Conservation (phyloP, 1,140 invertebrate species). For the Drosophila ironensis region DNA sequence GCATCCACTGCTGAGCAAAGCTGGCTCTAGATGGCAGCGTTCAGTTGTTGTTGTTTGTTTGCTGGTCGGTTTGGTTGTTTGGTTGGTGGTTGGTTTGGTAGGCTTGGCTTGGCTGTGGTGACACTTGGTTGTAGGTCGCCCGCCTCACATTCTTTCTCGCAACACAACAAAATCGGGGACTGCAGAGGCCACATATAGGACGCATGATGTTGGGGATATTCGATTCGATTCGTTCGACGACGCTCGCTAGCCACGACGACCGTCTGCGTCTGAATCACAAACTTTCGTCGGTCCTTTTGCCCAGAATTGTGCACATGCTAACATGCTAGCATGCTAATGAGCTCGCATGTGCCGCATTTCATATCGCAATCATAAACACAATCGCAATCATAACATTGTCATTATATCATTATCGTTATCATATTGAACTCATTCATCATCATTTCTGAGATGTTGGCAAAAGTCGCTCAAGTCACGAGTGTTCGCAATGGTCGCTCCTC, state of each 20-base stretch:
- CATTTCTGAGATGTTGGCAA: constrained; percentile 42
- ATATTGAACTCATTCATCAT: constrained; percentile 21
- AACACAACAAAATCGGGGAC: constrained; percentile 57
- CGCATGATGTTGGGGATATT: constrained; percentile 81
- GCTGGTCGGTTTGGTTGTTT: constrained; percentile 23
- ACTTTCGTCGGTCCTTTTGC: constrained; percentile 58
- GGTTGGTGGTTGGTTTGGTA: constrained; percentile 15
- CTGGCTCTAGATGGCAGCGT: constrained; percentile 28
- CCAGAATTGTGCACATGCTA: constrained; percentile 22
- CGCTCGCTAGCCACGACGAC: constrained; percentile 50
- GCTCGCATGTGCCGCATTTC: neutral
- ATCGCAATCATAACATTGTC: too few species aligned
- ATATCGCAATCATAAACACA: too few species aligned
- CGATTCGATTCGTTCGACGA: constrained; percentile 25
- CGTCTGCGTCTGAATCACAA: constrained; percentile 36
- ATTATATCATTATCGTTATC: too few species aligned
- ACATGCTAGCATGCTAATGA: constrained; percentile 5
- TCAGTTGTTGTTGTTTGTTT: constrained; percentile 30
- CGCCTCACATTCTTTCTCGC: constrained; percentile 53
- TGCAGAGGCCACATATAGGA: constrained; percentile 80
- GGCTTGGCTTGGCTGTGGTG: constrained; percentile 22
- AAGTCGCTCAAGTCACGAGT: constrained; percentile 72
- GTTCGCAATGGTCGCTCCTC: constrained; percentile 60
- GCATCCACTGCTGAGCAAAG: constrained; percentile 33
- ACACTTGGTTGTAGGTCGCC: constrained; percentile 14